These are phyloP conservation scores for Alauda arvensis DNA, from an alignment of 2,797 vertebrate genomes.

Conservation along the genomic window DNA sequence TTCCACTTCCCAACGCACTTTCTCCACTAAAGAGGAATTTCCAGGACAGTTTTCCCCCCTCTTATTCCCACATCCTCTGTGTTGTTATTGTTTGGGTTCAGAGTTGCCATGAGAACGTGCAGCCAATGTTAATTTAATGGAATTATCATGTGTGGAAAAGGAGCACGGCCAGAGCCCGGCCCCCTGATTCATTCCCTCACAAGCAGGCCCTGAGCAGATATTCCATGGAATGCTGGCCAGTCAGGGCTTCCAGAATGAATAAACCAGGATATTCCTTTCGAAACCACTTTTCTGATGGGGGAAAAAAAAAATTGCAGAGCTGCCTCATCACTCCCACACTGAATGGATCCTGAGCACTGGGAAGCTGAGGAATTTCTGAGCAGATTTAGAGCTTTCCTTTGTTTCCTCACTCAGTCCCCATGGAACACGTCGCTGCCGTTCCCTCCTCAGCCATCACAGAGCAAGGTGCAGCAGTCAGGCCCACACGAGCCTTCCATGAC, in stretches of 20 bases:
- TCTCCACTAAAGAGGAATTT: neutral
- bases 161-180: neutral
- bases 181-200: neutral
- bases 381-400: neutral
- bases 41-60: neutral
- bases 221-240: neutral
- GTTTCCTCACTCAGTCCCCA: neutral
- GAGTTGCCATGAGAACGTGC: neutral
- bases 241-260: neutral
- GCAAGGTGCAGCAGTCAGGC: neutral
- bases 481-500: neutral
- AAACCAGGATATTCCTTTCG: neutral
- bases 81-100: neutral
- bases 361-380: neutral
- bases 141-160: neutral
- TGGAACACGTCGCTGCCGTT: neutral
- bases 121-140: neutral
- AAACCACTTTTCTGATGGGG: neutral
- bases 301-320: neutral
- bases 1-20: accelerated
- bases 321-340: neutral
- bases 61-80: neutral
- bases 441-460: neutral
- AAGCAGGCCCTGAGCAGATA: neutral
- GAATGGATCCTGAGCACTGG: neutral